Evolutionary conservation across 2,888 invertebrate species (phyloP).

Genomic region (Ornithoptera priamus): DNA sequence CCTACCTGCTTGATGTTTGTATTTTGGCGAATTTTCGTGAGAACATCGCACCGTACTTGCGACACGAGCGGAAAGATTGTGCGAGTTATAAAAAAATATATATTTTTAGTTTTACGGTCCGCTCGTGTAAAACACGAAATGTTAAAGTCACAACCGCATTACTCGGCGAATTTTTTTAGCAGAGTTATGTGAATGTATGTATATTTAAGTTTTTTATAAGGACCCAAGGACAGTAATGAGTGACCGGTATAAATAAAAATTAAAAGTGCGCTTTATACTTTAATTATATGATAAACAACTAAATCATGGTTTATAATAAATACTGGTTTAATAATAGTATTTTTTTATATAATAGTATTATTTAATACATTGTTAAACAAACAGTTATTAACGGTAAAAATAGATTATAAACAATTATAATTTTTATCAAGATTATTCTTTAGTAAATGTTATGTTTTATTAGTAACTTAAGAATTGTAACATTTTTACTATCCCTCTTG

Average conservation of each 20-base stretch:
- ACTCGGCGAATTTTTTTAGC: not conserved
- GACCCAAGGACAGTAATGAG: too few species aligned
- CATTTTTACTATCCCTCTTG: too few species aligned
- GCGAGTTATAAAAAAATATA: conserved; percentile 25
- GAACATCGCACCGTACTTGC: conserved; percentile 6
- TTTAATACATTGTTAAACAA: too few species aligned
- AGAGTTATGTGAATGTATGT: too few species aligned
- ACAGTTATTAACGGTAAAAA: too few species aligned
- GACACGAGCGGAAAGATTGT: conserved; percentile 6
- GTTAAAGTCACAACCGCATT: conserved; percentile 3
- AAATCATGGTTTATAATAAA: not conserved
- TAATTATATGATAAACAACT: not conserved
- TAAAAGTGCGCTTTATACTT: not conserved
- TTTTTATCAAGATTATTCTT: not conserved
- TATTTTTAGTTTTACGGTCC: conserved; percentile 23
- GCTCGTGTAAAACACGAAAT: conserved; percentile 16
- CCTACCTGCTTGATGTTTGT: conserved; percentile 1
- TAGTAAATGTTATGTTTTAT: not conserved
- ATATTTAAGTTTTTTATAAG: too few species aligned
- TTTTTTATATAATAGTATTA: too few species aligned
- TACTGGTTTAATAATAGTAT: not conserved
- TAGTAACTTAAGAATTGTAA: not conserved
- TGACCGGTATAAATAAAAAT: too few species aligned
- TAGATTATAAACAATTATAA: too few species aligned
- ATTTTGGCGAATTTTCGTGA: conserved; percentile 5